Percentiles rank a stretch among this genome's conserved stretches.
Evolutionary conservation across 2,888 invertebrate genomes (phyloP).

Genomic region (Drosophila tripunctata): DNA sequence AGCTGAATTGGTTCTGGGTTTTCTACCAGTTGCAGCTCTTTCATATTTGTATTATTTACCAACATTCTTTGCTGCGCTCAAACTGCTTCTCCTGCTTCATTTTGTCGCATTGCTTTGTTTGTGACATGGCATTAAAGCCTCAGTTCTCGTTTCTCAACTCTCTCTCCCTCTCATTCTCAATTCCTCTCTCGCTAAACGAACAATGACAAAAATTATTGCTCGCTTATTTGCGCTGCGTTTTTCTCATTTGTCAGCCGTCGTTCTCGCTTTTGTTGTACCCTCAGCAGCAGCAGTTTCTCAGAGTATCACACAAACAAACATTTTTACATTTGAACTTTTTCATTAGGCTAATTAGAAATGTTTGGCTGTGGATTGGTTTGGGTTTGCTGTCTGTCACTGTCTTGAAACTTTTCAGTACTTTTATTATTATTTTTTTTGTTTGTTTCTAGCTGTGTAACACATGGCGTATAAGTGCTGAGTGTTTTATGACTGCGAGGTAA

Average conservation of each 20-base stretch:
- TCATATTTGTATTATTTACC: slow-evolving; percentile 68
- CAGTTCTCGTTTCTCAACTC: slow-evolving; percentile 3
- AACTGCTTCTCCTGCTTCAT: slow-evolving; percentile 28
- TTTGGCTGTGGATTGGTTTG: slow-evolving; percentile 35
- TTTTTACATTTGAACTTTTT: slow-evolving; percentile 73
- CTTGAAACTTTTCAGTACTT: slow-evolving; percentile 48
- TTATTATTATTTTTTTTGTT: background rate
- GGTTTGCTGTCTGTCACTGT: slow-evolving; percentile 38
- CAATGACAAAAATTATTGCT: slow-evolving; percentile 73
- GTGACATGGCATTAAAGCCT: slow-evolving; percentile 20
- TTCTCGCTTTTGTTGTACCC: slow-evolving; percentile 50
- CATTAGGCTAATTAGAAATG: slow-evolving; percentile 78
- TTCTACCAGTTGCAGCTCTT: slow-evolving; percentile 48
- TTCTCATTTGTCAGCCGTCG: slow-evolving; percentile 68
- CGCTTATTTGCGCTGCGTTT: slow-evolving; percentile 65
- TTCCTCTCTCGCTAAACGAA: slow-evolving; percentile 33
- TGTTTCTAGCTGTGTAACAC: slow-evolving; percentile 56
- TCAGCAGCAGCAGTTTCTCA: slow-evolving; percentile 11
- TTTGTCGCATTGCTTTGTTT: slow-evolving; percentile 60
- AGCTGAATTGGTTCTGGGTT: no score
- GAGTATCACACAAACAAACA: slow-evolving; percentile 34
- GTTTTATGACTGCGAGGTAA: slow-evolving; percentile 67
- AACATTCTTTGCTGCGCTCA: slow-evolving; percentile 33
- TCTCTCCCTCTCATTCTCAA: background rate
- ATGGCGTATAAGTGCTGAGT: slow-evolving; percentile 70